These are phyloP conservation scores for Pentalonia nigronervosa DNA, from an alignment of 1,140 invertebrate genomes.

Conservation along the genomic window DNA sequence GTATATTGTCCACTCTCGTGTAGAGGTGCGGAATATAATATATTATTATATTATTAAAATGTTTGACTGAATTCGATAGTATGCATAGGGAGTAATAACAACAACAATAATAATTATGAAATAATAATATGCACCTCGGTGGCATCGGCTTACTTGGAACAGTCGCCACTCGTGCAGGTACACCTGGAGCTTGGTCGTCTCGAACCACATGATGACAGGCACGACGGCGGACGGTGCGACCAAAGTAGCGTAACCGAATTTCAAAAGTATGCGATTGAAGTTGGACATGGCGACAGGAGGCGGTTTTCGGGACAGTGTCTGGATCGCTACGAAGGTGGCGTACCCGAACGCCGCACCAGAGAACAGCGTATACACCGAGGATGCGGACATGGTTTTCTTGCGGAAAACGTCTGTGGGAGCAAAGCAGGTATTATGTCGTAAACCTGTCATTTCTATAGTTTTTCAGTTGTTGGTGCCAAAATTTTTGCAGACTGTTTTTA, in stretches of 20 bases:
- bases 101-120: not conserved
- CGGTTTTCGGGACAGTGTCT: not conserved
- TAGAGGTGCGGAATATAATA: not conserved
- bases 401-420: not conserved
- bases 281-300: not conserved
- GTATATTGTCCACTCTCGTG: not conserved
- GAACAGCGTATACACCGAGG: not conserved
- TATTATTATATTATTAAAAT: not conserved
- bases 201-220: slow-evolving; percentile 23
- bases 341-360: not conserved
- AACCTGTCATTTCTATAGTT: not conserved
- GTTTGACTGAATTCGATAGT: not conserved
- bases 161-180: not conserved
- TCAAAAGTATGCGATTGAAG: not conserved
- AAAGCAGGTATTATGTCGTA: not conserved
- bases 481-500: not conserved
- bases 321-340: not conserved
- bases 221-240: not conserved
- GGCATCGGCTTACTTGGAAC: not conserved
- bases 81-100: not conserved
- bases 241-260: not conserved
- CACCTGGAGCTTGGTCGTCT: not conserved
- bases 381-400: not conserved
- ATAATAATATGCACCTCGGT: not conserved
- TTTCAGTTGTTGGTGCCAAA: not conserved